A percentile compares a stretch with the other conserved stretches of the same genome.
Evolutionary conservation across 2,113 vertebrate genomes (phyloP).

Genomic region (Leuciscus idus): DNA sequence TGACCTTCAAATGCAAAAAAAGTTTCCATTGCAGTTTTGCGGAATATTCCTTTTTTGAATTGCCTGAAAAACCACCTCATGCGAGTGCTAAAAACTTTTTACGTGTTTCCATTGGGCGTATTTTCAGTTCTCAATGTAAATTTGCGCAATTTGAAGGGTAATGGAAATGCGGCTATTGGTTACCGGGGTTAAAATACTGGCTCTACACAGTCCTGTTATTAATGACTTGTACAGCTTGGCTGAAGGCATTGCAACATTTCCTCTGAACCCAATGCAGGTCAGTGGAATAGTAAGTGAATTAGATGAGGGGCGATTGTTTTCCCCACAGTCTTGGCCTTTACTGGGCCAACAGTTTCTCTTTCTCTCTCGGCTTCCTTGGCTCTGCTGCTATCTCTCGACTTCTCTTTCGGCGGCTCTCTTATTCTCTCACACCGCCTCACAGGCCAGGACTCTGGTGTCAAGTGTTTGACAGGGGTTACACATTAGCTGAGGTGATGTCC

Average conservation of each 20-base stretch:
- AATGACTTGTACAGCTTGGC: constrained; percentile 1
- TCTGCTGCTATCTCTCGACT: not conserved
- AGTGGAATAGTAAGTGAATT: constrained; percentile 53
- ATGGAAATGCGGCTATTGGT: too few species aligned
- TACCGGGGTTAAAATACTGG: not conserved
- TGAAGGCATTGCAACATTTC: constrained; percentile 6
- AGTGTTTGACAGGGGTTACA: constrained; percentile 43
- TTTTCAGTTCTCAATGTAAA: too few species aligned
- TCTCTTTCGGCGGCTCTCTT: not conserved
- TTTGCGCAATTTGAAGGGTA: too few species aligned
- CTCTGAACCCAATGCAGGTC: constrained; percentile 36
- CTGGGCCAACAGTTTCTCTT: constrained; percentile 5
- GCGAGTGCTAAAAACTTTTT: too few species aligned
- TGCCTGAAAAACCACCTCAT: too few species aligned
- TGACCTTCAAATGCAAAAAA: too few species aligned
- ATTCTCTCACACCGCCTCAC: constrained; percentile 15
- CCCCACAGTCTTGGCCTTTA: constrained; percentile 8
- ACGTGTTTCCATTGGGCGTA: too few species aligned
- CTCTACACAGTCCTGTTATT: not conserved
- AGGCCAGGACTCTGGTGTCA: constrained; percentile 43
- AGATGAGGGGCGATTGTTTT: constrained; percentile 51
- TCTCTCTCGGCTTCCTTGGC: constrained; percentile 25
- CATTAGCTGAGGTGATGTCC: constrained; percentile 42
- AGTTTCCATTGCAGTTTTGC: too few species aligned
- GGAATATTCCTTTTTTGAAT: too few species aligned